These are phyloP conservation scores for Aphodius granarius DNA, from an alignment of 2,888 invertebrate species.

Conservation along the genomic window DNA sequence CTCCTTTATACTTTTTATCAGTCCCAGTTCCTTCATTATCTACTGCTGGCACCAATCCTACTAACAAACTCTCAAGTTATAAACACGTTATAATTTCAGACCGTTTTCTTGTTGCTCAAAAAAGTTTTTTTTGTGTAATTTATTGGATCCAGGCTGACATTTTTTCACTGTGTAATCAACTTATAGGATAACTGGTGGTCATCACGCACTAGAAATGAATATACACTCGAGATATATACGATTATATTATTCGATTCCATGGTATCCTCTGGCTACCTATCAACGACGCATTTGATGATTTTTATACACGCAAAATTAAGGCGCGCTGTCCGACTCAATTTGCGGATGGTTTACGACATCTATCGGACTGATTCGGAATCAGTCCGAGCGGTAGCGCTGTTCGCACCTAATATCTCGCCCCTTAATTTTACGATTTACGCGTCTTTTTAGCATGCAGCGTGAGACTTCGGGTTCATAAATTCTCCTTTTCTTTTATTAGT, in stretches of 20 bases:
- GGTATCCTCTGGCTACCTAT: neutral
- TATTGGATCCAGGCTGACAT: neutral
- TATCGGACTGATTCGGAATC: conserved; percentile 37
- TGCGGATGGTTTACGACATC: conserved; percentile 45
- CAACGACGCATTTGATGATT: conserved; percentile 27
- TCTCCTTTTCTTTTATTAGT: conserved; percentile 13
- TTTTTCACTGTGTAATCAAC: neutral
- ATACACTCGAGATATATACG: neutral
- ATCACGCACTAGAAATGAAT: neutral
- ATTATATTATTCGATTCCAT: neutral
- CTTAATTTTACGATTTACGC: conserved; percentile 22
- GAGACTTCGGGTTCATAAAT: conserved; percentile 1
- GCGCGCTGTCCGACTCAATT: conserved; percentile 42
- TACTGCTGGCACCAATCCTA: no score
- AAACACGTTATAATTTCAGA: no score
- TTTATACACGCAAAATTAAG: conserved; percentile 47
- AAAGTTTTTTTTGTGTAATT: neutral
- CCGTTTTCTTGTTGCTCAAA: no score
- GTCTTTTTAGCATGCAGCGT: neutral
- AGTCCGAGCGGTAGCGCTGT: conserved; percentile 43
- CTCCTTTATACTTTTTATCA: no score
- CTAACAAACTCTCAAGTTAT: no score
- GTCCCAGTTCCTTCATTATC: no score
- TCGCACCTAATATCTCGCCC: conserved; percentile 51
- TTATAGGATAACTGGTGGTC: neutral